Evolutionary conservation across 2,113 vertebrate species (phyloP).

Genomic region (Ariopsis seemanni): DNA sequence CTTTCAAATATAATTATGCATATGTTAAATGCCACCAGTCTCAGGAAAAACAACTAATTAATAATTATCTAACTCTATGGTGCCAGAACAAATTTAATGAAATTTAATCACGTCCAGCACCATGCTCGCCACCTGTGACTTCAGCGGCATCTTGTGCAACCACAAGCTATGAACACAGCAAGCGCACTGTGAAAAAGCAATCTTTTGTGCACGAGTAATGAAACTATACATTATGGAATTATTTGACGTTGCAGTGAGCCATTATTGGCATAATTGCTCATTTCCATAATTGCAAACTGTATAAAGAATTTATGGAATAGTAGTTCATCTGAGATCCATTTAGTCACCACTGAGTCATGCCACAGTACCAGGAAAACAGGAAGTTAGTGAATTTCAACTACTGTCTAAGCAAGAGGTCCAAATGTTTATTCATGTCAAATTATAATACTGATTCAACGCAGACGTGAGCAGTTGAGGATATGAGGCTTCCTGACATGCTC

Average conservation of each 20-base stretch:
- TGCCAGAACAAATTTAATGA: slow-evolving; percentile 25
- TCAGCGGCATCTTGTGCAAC: background rate
- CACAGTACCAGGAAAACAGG: background rate
- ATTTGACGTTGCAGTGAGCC: slow-evolving; percentile 22
- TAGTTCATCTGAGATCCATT: slow-evolving; percentile 15
- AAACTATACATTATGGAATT: slow-evolving; percentile 12
- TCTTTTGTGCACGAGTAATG: background rate
- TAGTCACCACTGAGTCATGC: background rate
- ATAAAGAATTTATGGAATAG: slow-evolving; percentile 15
- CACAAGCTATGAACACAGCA: background rate
- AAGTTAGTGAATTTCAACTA: background rate
- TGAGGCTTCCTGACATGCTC: background rate
- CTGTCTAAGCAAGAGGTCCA: background rate
- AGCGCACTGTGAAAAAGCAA: background rate
- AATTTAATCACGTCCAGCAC: slow-evolving; percentile 3
- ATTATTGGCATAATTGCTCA: slow-evolving; percentile 37
- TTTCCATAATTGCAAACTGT: slow-evolving; percentile 37
- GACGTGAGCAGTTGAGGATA: background rate
- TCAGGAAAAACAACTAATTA: background rate
- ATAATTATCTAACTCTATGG: slow-evolving; percentile 31
- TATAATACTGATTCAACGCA: background rate
- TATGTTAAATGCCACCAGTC: background rate
- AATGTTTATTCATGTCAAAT: slow-evolving; percentile 1
- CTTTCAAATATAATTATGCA: background rate
- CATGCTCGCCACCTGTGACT: slow-evolving; percentile 10